Percentiles rank a stretch among this genome's conserved stretches.
Evolutionary conservation across 53 echinoderm and acorn worm species (phyloP).

Genomic region (Crossaster papposus): DNA sequence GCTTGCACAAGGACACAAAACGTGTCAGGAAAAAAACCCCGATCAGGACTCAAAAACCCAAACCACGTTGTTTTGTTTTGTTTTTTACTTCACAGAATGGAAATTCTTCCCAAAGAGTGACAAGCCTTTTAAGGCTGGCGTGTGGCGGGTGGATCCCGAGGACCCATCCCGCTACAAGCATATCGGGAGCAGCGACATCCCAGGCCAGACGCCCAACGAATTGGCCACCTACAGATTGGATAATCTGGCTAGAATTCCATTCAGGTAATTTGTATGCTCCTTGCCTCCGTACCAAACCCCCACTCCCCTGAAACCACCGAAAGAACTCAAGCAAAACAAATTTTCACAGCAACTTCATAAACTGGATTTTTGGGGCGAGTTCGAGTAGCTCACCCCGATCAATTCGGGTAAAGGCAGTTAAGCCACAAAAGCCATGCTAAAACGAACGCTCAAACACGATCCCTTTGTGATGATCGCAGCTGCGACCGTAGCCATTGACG

Average conservation of each 20-base stretch:
- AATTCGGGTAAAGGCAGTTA: no score
- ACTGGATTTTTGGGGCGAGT: no score
- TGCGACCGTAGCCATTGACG: no score
- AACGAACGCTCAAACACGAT: no score
- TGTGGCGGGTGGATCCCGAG: slow-evolving; percentile 21
- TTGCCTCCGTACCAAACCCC: neutral
- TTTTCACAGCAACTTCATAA: neutral
- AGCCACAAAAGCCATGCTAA: no score
- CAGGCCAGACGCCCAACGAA: neutral
- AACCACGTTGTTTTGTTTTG: neutral
- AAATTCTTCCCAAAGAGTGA: slow-evolving; percentile 3
- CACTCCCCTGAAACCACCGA: neutral
- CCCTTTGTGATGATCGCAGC: no score
- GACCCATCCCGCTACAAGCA: neutral
- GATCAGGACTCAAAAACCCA: no score
- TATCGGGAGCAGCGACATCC: slow-evolving; percentile 29
- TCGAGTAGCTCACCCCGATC: no score
- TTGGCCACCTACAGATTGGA: slow-evolving; percentile 13
- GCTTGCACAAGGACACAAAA: no score
- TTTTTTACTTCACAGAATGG: slow-evolving; percentile 33
- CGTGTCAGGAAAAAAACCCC: no score
- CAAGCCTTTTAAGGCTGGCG: slow-evolving; percentile 17
- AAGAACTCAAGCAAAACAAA: neutral
- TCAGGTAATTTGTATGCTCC: slow-evolving; percentile 31
- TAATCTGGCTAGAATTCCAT: neutral